Evolutionary conservation across 2,888 invertebrate genomes (phyloP).

Genomic region (Thymelicus acteon): DNA sequence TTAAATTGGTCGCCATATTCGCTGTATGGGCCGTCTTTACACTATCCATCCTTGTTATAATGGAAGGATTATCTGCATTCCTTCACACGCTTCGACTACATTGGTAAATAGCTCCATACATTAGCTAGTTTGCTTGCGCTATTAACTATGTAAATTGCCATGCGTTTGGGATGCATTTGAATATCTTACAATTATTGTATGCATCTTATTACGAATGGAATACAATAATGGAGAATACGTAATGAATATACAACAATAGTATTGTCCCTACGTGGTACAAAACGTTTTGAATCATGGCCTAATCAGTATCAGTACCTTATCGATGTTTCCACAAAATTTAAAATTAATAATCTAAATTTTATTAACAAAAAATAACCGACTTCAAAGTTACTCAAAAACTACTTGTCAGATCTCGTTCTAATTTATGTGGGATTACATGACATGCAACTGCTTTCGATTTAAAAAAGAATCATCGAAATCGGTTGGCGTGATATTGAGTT

Average conservation of each 20-base stretch:
- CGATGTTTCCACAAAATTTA: no score
- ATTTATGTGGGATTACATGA: no score
- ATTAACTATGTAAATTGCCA: slow-evolving; percentile 13
- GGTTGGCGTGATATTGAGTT: no score
- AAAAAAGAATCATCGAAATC: no score
- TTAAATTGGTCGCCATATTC: slow-evolving; percentile 87
- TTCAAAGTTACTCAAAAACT: no score
- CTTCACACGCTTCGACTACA: slow-evolving; percentile 94
- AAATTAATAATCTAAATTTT: no score
- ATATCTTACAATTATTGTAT: slow-evolving; percentile 4
- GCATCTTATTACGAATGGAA: not conserved
- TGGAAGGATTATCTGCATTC: slow-evolving; percentile 96
- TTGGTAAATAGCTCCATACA: slow-evolving; percentile 84
- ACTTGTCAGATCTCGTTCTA: no score
- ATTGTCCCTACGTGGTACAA: not conserved
- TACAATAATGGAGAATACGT: not conserved
- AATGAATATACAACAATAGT: not conserved
- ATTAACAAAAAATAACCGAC: no score
- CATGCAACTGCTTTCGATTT: no score
- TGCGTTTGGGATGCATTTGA: slow-evolving; percentile 1
- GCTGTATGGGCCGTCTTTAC: slow-evolving; percentile 91
- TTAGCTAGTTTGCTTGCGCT: slow-evolving; percentile 9
- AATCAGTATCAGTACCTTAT: not conserved
- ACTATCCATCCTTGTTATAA: slow-evolving; percentile 91
- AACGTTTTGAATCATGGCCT: not conserved